Evolutionary conservation across 2,888 invertebrate genomes (phyloP), one percentile per base, ranked within the genome.

Genomic region (Eupithecia insigniata): DNA sequence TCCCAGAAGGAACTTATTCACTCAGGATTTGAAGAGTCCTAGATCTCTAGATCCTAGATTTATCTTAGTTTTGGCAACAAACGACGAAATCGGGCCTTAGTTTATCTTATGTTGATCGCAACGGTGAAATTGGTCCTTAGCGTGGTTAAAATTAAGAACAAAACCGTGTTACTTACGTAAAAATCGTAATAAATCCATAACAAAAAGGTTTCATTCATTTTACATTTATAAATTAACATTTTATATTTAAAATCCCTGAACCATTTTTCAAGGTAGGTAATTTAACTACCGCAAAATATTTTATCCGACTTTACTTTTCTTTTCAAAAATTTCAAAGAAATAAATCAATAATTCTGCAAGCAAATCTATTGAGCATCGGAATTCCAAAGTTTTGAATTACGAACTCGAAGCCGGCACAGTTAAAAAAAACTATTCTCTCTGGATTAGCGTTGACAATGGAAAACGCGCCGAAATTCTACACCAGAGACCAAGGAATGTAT

Each of bases 401-500:
- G 55, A 75, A 76, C 65, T 36, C 64, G 16, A 64, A 36, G 69
- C 66, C 72, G 70, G 74, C 79, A 74, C 78, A 81, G 74, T 78
- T 58, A 81, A 84, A 82, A 83, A 81, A 81, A 73, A 39, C 71
- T 36, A 83, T 86, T 84, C 80, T 81, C 82, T 78, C 58, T 78
- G 84, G 86, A 87, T 86, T 87, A 86, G 80, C 80, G 77, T 69
- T 77, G 75, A 85, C 84, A 85, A 85, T 78, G 77, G 82, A 81
- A 72, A 73, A 61, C 71, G 75, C 76, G 77, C 60, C 78, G 72
- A 71, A 75, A 78, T 72, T 77, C 73, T 78, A 70, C 66, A 73
- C 75, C 58, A 67, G 2, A n/a, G n/a, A n/a, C n/a, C n/a, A n/a
- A n/a, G n/a, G n/a, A n/a, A n/a, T n/a, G n/a, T n/a, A n/a, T n/a